Percentiles rank a stretch among this genome's conserved stretches.
phyloP scores from a whole-genome alignment of 2,113 vertebrate species.

The Petaurus breviceps region DNA sequence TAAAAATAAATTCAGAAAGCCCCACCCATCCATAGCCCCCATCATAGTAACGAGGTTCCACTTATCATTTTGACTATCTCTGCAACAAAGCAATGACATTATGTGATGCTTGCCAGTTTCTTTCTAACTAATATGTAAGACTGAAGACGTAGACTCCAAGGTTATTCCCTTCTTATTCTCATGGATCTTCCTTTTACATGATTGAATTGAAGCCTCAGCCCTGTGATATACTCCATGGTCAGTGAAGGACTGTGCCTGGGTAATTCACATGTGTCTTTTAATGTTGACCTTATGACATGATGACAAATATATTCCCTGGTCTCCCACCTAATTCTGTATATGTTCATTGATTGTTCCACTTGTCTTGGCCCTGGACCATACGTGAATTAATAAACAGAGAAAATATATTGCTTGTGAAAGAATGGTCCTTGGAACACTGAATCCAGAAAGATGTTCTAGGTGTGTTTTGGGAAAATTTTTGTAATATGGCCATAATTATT shows the following conservation, averaged over 20 bases:
- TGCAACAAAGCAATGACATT: constrained; percentile 39
- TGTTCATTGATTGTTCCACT: constrained; percentile 39
- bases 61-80: constrained; percentile 25
- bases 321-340: constrained; percentile 50
- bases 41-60: neutral
- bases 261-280: constrained; percentile 1
- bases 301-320: constrained; percentile 19
- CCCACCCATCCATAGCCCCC: neutral
- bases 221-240: neutral
- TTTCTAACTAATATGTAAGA: neutral
- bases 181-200: constrained; percentile 28
- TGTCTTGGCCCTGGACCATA: constrained; percentile 13
- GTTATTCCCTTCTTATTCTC: constrained; percentile 8
- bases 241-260: neutral
- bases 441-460: neutral
- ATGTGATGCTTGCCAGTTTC: neutral
- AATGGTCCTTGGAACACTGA: neutral
- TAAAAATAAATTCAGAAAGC: constrained; percentile 1
- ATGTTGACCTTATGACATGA: neutral
- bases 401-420: neutral
- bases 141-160: neutral
- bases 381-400: neutral
- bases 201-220: constrained; percentile 6
- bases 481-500: neutral
- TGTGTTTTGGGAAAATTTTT: neutral